phyloP scores from a whole-genome alignment of 1,140 invertebrate species.

The Scaptomyza hsui region DNA sequence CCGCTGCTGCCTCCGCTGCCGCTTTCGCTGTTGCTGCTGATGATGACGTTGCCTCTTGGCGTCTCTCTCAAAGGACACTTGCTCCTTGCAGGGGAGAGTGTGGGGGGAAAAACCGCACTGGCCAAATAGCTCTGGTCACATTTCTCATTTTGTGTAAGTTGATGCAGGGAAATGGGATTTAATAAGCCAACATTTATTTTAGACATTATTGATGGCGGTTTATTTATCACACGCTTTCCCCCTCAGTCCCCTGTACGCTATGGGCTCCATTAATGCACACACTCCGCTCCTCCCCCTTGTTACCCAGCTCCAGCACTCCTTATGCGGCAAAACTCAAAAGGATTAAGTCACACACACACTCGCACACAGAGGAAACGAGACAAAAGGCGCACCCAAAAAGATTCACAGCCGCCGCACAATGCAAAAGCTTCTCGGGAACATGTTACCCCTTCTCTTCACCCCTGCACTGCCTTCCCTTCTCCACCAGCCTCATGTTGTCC shows the following conservation, averaged over 20 bases:
- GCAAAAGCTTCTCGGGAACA: slow-evolving; percentile 63
- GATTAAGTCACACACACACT: slow-evolving; percentile 67
- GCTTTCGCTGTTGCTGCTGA: slow-evolving; percentile 42
- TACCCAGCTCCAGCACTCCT: slow-evolving; percentile 27
- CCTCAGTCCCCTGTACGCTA: slow-evolving; percentile 5
- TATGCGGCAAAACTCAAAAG: slow-evolving; percentile 83
- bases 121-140: slow-evolving; percentile 57
- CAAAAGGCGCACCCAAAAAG: slow-evolving; percentile 61
- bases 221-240: slow-evolving; percentile 55
- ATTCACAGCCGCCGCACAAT: slow-evolving; percentile 74
- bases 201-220: slow-evolving; percentile 77
- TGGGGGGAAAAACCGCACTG: slow-evolving; percentile 32
- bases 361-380: neutral
- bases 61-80: slow-evolving; percentile 31
- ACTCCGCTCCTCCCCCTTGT: neutral
- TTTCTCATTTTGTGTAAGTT: slow-evolving; percentile 76
- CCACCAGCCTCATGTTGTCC: slow-evolving; percentile 44
- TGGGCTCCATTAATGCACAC: slow-evolving; percentile 61
- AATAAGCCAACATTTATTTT: slow-evolving; percentile 81
- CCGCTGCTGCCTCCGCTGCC: slow-evolving; percentile 30
- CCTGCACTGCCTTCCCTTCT: slow-evolving; percentile 1
- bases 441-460: neutral
- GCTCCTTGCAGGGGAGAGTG: neutral
- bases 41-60: slow-evolving; percentile 64
- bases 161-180: slow-evolving; percentile 78